These are phyloP conservation scores for Danaus plexippus DNA, from an alignment of 1,140 invertebrate genomes.

Conservation along the genomic window DNA sequence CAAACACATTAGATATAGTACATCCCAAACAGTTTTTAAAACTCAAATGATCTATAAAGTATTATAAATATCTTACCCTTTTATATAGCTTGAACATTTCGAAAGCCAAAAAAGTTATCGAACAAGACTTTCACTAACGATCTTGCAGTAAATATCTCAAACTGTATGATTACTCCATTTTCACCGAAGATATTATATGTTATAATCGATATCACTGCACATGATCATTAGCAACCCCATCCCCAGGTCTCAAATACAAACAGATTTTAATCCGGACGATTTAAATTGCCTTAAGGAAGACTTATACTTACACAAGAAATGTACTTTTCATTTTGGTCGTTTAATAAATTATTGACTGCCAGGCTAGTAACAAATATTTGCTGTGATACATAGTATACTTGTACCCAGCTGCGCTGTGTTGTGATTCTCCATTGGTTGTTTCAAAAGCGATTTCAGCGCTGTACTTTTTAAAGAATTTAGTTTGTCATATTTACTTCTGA, in stretches of 20 bases:
- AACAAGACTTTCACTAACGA: background rate
- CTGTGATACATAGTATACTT: slow-evolving; percentile 22
- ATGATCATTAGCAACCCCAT: slow-evolving; percentile 5
- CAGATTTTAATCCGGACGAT: slow-evolving; percentile 11
- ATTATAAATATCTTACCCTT: too few relatives aligned
- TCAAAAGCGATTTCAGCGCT: too few relatives aligned
- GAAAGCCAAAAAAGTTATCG: background rate
- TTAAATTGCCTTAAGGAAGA: too few relatives aligned
- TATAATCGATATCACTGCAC: slow-evolving; percentile 11
- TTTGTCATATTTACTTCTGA: too few relatives aligned
- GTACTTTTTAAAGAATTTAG: too few relatives aligned
- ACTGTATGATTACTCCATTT: background rate
- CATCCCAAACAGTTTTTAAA: too few relatives aligned
- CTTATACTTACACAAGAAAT: too few relatives aligned
- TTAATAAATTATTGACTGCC: slow-evolving; percentile 32
- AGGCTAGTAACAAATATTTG: slow-evolving; percentile 39
- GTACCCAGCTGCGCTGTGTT: too few relatives aligned
- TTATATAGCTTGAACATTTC: too few relatives aligned
- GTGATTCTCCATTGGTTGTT: too few relatives aligned
- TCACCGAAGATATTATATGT: slow-evolving; percentile 1
- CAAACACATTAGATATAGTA: too few relatives aligned
- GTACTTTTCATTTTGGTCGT: slow-evolving; percentile 26
- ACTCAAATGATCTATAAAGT: too few relatives aligned
- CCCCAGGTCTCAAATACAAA: slow-evolving; percentile 19
- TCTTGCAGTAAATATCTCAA: background rate